phyloP scores from a whole-genome alignment of 2,113 vertebrate genomes.

The Austrofundulus limnaeus region DNA sequence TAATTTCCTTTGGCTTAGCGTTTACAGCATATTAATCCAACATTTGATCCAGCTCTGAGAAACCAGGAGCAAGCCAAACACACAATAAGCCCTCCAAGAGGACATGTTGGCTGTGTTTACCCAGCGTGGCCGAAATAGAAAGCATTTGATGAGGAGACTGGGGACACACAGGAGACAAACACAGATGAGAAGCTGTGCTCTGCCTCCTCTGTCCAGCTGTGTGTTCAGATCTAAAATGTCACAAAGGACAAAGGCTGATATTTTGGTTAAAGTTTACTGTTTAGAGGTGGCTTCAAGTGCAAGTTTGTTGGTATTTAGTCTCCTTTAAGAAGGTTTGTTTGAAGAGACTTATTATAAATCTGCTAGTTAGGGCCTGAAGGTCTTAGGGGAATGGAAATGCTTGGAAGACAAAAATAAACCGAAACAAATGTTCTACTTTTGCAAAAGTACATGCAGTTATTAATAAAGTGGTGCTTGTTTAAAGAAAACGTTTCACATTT shows the following conservation, averaged over 20 bases:
- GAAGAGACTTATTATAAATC: neutral
- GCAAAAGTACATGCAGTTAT: too few relatives aligned
- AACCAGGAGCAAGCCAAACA: slow-evolving; percentile 57
- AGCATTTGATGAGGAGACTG: slow-evolving; percentile 26
- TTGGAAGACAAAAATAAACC: too few relatives aligned
- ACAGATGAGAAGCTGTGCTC: slow-evolving; percentile 18
- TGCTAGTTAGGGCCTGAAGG: neutral
- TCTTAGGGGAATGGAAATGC: neutral
- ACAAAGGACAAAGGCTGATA: slow-evolving; percentile 30
- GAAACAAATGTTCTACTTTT: too few relatives aligned
- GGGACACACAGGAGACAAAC: slow-evolving; percentile 16
- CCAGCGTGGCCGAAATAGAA: slow-evolving; percentile 48
- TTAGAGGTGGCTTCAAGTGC: slow-evolving; percentile 5
- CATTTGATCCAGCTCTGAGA: slow-evolving; percentile 53
- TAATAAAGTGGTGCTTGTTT: too few relatives aligned
- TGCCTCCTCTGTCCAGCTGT: slow-evolving; percentile 27
- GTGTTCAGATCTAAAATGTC: slow-evolving; percentile 14
- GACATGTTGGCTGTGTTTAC: slow-evolving; percentile 52
- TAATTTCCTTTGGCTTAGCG: slow-evolving; percentile 68
- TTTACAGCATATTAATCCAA: slow-evolving; percentile 70
- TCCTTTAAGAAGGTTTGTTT: slow-evolving; percentile 34
- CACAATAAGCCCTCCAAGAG: slow-evolving; percentile 54
- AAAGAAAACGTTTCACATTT: too few relatives aligned
- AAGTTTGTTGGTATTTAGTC: slow-evolving; percentile 39
- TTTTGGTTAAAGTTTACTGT: slow-evolving; percentile 33